These are phyloP conservation scores for Periparus ater DNA, from an alignment of 2,797 vertebrate genomes.

Conservation along the genomic window DNA sequence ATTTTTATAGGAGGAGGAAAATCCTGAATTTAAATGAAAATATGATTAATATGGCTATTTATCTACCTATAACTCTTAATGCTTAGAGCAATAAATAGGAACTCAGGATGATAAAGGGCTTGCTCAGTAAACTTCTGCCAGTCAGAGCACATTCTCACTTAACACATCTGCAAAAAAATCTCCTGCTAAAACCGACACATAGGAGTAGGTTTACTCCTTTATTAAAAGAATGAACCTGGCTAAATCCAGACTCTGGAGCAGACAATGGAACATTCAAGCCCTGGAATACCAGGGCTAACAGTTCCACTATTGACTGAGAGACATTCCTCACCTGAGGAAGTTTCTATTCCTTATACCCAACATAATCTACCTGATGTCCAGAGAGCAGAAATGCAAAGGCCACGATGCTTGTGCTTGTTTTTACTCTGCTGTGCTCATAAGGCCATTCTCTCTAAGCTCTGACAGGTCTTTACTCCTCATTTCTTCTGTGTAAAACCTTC, in stretches of 20 bases:
- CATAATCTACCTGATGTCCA: neutral
- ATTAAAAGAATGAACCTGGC: neutral
- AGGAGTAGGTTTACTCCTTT: neutral
- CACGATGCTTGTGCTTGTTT: rapidly evolving
- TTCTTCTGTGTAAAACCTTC: neutral
- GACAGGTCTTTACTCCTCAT: neutral
- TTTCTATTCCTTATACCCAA: neutral
- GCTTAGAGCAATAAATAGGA: neutral
- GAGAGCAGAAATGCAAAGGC: neutral
- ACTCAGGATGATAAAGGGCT: neutral
- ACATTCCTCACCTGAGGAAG: neutral
- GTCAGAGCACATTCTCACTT: neutral
- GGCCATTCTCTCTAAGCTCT: neutral
- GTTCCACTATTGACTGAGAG: neutral
- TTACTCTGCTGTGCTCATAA: neutral
- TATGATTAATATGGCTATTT: neutral
- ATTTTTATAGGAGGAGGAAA: neutral
- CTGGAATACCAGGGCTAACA: neutral
- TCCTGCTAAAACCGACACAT: neutral
- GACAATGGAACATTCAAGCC: neutral
- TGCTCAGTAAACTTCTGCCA: neutral
- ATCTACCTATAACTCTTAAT: neutral
- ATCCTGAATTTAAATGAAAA: neutral
- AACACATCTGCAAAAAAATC: neutral
- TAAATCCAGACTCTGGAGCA: neutral